phyloP scores from a whole-genome alignment of 2,113 vertebrate species.

The Pedetes capensis region DNA sequence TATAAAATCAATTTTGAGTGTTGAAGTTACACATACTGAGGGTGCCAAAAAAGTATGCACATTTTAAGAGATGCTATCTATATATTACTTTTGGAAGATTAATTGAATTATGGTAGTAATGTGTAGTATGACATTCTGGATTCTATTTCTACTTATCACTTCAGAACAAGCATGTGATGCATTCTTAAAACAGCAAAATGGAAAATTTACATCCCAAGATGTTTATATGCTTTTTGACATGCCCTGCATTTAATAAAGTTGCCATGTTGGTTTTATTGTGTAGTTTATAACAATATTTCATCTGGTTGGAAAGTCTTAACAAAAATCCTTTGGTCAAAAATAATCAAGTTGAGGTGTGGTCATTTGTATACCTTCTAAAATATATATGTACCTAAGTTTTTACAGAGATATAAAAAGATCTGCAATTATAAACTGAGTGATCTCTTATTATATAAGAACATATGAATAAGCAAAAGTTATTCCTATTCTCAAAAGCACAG shows the following conservation, averaged over 20 bases:
- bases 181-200: too few species aligned
- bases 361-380: conserved; percentile 10
- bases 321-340: not conserved
- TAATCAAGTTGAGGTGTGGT: not conserved
- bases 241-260: too few species aligned
- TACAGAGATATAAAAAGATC: not conserved
- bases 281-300: not conserved
- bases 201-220: too few species aligned
- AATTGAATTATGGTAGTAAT: too few species aligned
- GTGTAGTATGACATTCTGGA: too few species aligned
- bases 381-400: not conserved
- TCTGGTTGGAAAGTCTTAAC: not conserved
- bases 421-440: not conserved
- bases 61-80: too few species aligned
- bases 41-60: too few species aligned
- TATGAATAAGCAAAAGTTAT: not conserved
- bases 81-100: too few species aligned
- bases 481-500: not conserved
- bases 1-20: conserved; percentile 6
- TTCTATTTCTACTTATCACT: too few species aligned
- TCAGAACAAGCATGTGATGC: too few species aligned
- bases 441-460: not conserved
- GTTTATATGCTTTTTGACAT: too few species aligned
- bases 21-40: not conserved
- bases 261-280: not conserved